A percentile compares a stretch with the other conserved stretches of the same genome.
Conservation (phyloP, 2,797 vertebrate genomes). For the Bryconaethiops microstoma region DNA sequence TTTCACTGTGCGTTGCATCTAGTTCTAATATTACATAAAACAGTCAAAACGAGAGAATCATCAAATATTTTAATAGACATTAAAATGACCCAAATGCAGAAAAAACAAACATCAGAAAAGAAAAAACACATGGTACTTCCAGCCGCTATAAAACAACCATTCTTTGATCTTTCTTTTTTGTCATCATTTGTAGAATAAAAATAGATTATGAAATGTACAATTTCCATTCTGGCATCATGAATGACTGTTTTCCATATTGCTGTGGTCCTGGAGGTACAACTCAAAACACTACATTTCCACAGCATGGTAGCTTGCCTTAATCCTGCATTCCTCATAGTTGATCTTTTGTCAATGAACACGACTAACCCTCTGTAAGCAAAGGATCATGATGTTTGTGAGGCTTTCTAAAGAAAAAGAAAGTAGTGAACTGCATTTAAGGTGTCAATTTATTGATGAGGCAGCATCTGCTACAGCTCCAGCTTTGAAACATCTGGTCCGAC, state of each 20-base stretch:
- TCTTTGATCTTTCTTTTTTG: slow-evolving; percentile 65
- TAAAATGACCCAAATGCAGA: slow-evolving; percentile 72
- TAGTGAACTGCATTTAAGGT: slow-evolving; percentile 9
- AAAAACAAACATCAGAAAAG: slow-evolving; percentile 72
- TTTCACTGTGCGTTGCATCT: not conserved
- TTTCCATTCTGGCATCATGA: slow-evolving; percentile 58
- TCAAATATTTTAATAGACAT: slow-evolving; percentile 82
- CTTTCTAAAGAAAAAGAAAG: not conserved
- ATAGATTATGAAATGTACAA: slow-evolving; percentile 73
- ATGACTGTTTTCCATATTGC: slow-evolving; percentile 20
- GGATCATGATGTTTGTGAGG: not conserved
- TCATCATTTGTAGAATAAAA: slow-evolving; percentile 76
- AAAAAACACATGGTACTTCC: slow-evolving; percentile 73
- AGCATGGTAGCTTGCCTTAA: slow-evolving; percentile 11
- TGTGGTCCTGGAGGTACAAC: slow-evolving; percentile 27
- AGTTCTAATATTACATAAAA: not conserved
- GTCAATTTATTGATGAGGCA: not conserved
- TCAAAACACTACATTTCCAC: slow-evolving; percentile 1
- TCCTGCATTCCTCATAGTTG: not conserved
- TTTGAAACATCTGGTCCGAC: not conserved
- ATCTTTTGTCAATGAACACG: not conserved
- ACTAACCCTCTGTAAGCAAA: not conserved
- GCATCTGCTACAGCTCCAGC: not conserved
- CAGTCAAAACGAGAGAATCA: slow-evolving; percentile 8
- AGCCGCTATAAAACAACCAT: slow-evolving; percentile 75